These are phyloP conservation scores for Adelosebastes latens DNA, from an alignment of 2,797 vertebrate genomes.

Conservation along the genomic window DNA sequence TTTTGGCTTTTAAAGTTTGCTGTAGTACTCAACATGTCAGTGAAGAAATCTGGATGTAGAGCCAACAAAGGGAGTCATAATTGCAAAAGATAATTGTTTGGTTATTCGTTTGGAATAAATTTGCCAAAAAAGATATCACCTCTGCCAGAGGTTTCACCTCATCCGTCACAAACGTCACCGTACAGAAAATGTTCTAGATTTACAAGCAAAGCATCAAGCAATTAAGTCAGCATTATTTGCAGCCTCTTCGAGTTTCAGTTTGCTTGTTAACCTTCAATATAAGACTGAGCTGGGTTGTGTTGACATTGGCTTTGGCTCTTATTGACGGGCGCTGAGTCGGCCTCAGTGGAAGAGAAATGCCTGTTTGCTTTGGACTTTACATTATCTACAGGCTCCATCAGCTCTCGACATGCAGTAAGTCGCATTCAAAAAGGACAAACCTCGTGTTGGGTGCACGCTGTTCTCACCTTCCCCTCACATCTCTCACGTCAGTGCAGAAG, in stretches of 20 bases:
- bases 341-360: not conserved
- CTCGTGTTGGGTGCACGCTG: not conserved
- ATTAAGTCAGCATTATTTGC: slow-evolving; percentile 20
- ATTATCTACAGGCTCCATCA: slow-evolving; percentile 24
- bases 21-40: not conserved
- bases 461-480: slow-evolving; percentile 2
- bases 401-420: not conserved
- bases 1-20: not conserved
- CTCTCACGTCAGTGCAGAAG: slow-evolving; percentile 4
- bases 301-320: slow-evolving; percentile 47
- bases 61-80: not conserved
- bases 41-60: not conserved
- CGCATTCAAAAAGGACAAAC: not conserved
- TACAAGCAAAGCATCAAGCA: slow-evolving; percentile 8
- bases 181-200: not conserved
- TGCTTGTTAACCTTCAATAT: slow-evolving; percentile 55
- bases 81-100: not conserved
- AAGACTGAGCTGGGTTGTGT: slow-evolving; percentile 35
- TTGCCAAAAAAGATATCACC: not conserved
- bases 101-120: not conserved
- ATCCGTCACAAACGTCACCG: not conserved
- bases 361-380: slow-evolving; percentile 51
- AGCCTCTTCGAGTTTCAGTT: slow-evolving; percentile 2
- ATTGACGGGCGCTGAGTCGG: slow-evolving; percentile 2
- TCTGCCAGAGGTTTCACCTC: not conserved